Evolutionary conservation across 2,797 vertebrate genomes (phyloP), one percentile per base, ranked within the genome.

Genomic region (Amazonetta brasiliensis): DNA sequence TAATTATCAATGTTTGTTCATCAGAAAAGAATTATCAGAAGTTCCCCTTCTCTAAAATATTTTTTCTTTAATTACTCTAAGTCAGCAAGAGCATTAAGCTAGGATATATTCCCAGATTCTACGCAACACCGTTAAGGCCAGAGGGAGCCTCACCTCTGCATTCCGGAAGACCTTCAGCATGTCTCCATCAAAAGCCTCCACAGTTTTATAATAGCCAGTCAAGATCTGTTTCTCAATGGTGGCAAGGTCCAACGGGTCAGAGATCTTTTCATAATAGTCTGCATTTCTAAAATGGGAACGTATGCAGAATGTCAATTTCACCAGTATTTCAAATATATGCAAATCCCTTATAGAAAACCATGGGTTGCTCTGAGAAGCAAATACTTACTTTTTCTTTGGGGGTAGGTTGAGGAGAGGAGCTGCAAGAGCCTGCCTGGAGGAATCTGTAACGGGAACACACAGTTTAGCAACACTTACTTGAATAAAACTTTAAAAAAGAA

Each of bases 101-200:
- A 31, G 63, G 43, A 21, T 25, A 25, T 3, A n/a, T 5, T 46
- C 37, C 28, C 54, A 21, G 7, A 54, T 30, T 4, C 28, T 25
- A 28, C 7, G 33, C 37, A 26, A 23, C 1, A 37, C 26, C 62
- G 41, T 7, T 8, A 64, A 48, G 30, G 11, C 22, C 30, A 43
- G 23, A 20, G 37, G 18, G 59, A 22, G 7, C 48, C 94, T 94
- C 96, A 98, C 98, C 99, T 99, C 99, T 23, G 99, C 99, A 7
- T 99, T 99, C 86, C 99, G 98, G 96, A 99, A 99, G 85, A 99
- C 99, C 98, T 99, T 99, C 82, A 99, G 98, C 99, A 99, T 99
- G 97, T 99, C 99, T 1, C 99, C 98, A 94, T 99, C 99, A 43
- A 99, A 99, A 39, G 99, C 98, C 95, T 99, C 99, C 56, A 99